Evolutionary conservation across 2,888 invertebrate genomes (phyloP), one percentile per base, ranked within the genome.

Genomic region (Orthosia gothica): DNA sequence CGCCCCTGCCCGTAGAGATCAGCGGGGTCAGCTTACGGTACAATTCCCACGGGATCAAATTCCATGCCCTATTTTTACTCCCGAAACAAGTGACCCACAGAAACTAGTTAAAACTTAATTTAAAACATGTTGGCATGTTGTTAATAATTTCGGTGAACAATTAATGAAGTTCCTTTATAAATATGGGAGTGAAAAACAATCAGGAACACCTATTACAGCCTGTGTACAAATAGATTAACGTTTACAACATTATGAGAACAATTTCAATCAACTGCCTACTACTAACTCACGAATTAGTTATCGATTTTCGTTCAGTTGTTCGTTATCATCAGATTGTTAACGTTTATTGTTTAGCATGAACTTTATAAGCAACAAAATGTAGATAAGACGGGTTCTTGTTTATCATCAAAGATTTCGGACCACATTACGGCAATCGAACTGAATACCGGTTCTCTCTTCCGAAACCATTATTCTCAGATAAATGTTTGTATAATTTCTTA

Each of bases 31-130:
- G 57, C 54, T 70, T 47, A 68, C 78, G 59, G 18, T 49, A 77
- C 62, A 50, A 63, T 55, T 16, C 81, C 63, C 70, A 32, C n/a
- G 70, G 70, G 81, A 81, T 66, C 16, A 57, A 45, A 66, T 70
- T 50, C 62, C 50, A 66, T 58, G 57, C 32, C 65, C 61, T 76
- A 79, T 70, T 76, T 81, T 79, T 70, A 76, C n/a, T 20, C 23
- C 15, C 58, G 16, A 79, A 70, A 79, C 70, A 58, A 76, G 40
- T 59, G 23, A 12, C 58, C 49, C 49, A 58, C 74, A 54, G n/a
- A 74, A 70, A 79, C 76, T 79, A 76, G 76, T 79, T 79, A 79
- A 70, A 79, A 67, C 63, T 64, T 76, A 18, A 75, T 76, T 64
- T 55, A 67, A 81, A 79, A 81, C 50, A 52, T 58, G 55, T 58